Evolutionary conservation across 2,888 invertebrate genomes (phyloP).

Genomic region (Alsophila aescularia): DNA sequence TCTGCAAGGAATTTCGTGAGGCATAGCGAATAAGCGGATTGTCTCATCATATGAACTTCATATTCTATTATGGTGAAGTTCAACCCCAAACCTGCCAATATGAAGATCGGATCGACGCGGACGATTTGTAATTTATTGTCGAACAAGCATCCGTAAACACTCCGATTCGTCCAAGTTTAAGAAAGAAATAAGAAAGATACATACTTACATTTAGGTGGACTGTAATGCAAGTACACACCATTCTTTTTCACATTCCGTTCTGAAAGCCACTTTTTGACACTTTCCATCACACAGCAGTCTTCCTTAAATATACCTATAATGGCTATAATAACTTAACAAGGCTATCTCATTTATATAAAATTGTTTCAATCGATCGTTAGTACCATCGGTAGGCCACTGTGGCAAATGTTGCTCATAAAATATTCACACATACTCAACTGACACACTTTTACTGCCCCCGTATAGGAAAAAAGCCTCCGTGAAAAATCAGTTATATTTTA

Average conservation of each 20-base stretch:
- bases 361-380: slow-evolving; percentile 10
- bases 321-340: neutral
- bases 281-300: slow-evolving; percentile 54
- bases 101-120: no score
- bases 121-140: no score
- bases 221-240: slow-evolving; percentile 86
- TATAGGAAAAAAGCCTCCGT: slow-evolving; percentile 21
- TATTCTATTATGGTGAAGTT: no score
- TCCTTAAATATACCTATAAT: neutral
- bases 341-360: neutral
- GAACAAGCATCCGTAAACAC: no score
- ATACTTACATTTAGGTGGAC: slow-evolving; percentile 86
- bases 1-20: no score
- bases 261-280: slow-evolving; percentile 64
- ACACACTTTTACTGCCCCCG: slow-evolving; percentile 49
- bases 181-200: no score
- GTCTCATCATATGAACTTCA: no score
- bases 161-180: no score
- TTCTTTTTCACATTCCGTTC: slow-evolving; percentile 66
- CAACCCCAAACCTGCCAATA: no score
- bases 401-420: slow-evolving; percentile 62
- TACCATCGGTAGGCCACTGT: slow-evolving; percentile 37
- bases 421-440: slow-evolving; percentile 62
- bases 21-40: no score
- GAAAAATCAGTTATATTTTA: neutral